phyloP scores from a whole-genome alignment of 2,113 vertebrate genomes.

The Forbesichthys papilliferus region DNA sequence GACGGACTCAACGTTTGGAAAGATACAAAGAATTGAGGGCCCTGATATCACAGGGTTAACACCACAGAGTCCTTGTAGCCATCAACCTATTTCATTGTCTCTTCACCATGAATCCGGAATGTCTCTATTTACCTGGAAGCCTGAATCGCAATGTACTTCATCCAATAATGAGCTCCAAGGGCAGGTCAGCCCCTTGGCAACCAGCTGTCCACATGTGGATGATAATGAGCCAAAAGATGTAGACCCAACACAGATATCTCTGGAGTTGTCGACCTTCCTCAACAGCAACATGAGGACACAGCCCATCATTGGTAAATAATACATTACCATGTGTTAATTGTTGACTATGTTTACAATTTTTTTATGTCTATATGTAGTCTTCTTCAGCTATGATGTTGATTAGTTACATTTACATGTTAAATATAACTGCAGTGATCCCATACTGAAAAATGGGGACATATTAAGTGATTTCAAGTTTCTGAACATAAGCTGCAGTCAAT shows the following conservation, averaged over 20 bases:
- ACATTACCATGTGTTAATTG: not conserved
- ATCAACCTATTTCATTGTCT: not conserved
- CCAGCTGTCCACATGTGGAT: not conserved
- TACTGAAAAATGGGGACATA: too few species aligned
- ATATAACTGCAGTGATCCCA: too few species aligned
- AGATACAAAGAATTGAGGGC: not conserved
- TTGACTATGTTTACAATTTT: not conserved
- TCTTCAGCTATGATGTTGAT: not conserved
- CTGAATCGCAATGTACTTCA: not conserved
- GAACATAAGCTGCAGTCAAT: not conserved
- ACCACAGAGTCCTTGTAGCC: too few species aligned
- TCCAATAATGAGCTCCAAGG: not conserved
- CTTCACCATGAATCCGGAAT: not conserved
- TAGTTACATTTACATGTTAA: too few species aligned
- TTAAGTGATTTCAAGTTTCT: not conserved
- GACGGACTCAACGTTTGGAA: accelerated
- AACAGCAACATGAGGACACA: not conserved
- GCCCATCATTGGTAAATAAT: conserved; percentile 5
- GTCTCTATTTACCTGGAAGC: not conserved
- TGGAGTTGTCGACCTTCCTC: not conserved
- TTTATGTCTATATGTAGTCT: not conserved
- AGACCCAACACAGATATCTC: not conserved
- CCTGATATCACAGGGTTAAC: not conserved
- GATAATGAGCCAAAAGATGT: not conserved
- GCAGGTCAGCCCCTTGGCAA: not conserved